Base-by-base conservation (phyloP, 2,888 invertebrate genomes). In the Ormyrus labotus region DNA sequence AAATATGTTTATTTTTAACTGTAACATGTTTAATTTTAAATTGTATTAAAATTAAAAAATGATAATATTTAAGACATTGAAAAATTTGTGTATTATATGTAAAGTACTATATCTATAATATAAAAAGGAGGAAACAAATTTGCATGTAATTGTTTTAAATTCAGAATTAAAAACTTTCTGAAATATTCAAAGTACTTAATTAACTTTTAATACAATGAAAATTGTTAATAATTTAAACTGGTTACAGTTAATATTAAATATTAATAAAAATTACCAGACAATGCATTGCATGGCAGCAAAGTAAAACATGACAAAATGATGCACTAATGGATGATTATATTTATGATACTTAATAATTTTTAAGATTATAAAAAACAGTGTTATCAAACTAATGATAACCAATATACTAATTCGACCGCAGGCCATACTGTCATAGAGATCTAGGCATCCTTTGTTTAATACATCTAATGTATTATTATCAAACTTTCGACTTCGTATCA, bases 251-350 rank as follows among this genome's bases (percentile, higher is more conserved):
- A 60, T 78, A 61, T 34, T 2, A 63, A 48, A n/a, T 68, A 73
- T 45, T 73, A 51, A 4, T 34, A 34, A 58, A 74, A 87, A 89
- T 88, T 87, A 92, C 92, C 91, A 91, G 64, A 92, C 86, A 63
- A 91, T 86, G 85, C 91, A 91, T 86, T 92, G 91, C 55, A 92
- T 84, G 11, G 90, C 90, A 57, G 92, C 92, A 51, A 91, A 88
- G 85, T 92, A 92, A 85, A 92, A 92, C 82, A 92, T 91, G 81
- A 91, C 88, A 86, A 91, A 92, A 84, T 92, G 92, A 83, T 92
- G 92, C 83, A 92, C 89, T 79, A 91, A 91, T 47, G 90, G 91
- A 83, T 92, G 92, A 70, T 88, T 90, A 80, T 89, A 89, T 47
- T 90, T 84, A 84, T 92, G 92, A 47, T 92, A 90, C 80, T 90